These are phyloP conservation scores for Chrysogorgia sp. DNA, from an alignment of 92 coral and sea anemone species.

Conservation along the genomic window DNA sequence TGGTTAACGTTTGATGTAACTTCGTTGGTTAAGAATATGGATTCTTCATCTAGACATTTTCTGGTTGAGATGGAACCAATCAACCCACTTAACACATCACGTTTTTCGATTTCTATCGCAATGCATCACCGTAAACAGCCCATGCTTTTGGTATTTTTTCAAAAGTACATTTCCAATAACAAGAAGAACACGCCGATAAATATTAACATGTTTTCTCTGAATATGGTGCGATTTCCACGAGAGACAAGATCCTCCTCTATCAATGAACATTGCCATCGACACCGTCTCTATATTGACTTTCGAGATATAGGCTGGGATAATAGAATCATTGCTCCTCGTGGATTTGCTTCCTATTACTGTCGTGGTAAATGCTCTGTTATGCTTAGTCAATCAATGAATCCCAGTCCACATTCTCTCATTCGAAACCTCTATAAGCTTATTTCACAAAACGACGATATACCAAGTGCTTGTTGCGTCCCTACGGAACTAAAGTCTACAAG, in stretches of 20 bases:
- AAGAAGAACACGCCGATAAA: background rate
- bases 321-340: constrained; percentile 92
- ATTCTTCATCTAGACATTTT: constrained; percentile 60
- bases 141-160: constrained; percentile 53
- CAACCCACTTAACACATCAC: constrained; percentile 67
- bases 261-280: constrained; percentile 66
- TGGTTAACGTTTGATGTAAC: constrained; percentile 90
- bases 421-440: constrained; percentile 64
- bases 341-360: constrained; percentile 88
- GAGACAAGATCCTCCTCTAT: background rate
- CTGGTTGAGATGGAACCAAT: constrained; percentile 73
- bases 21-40: constrained; percentile 55
- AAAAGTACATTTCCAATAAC: constrained; percentile 3
- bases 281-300: constrained; percentile 79
- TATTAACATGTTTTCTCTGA: background rate
- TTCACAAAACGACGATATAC: constrained; percentile 60
- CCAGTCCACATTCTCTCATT: constrained; percentile 86
- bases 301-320: constrained; percentile 79
- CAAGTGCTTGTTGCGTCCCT: constrained; percentile 97
- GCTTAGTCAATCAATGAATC: constrained; percentile 74
- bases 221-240: constrained; percentile 21
- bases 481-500: constrained; percentile 83
- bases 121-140: constrained; percentile 92
- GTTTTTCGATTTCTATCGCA: constrained; percentile 76
- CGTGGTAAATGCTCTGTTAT: constrained; percentile 86